phyloP scores from a whole-genome alignment of 2,113 vertebrate genomes.

The Calcarius ornatus region DNA sequence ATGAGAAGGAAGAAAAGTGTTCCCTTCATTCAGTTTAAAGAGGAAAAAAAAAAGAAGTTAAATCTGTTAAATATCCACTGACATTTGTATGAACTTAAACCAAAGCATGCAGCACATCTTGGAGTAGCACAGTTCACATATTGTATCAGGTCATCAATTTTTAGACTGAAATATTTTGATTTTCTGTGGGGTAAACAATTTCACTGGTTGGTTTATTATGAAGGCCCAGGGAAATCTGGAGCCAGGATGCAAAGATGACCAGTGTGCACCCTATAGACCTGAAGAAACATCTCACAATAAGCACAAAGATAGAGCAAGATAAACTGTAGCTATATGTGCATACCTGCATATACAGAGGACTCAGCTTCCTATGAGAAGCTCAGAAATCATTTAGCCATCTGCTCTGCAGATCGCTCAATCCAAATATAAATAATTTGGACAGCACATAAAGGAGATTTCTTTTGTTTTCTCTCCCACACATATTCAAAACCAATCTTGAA shows the following conservation, averaged over 20 bases:
- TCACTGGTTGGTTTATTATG: background rate
- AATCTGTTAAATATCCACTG: slow-evolving; percentile 48
- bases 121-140: background rate
- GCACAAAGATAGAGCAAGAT: background rate
- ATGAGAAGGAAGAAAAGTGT: background rate
- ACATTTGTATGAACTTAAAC: slow-evolving; percentile 35
- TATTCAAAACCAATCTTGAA: slow-evolving; percentile 18
- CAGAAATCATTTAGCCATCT: slow-evolving; percentile 26
- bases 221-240: background rate
- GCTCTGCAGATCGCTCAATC: slow-evolving; percentile 4
- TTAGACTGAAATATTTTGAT: background rate
- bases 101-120: background rate
- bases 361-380: background rate
- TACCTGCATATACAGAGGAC: background rate
- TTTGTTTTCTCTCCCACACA: background rate
- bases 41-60: background rate
- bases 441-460: background rate
- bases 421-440: slow-evolving; percentile 30
- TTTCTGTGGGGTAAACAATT: background rate
- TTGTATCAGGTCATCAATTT: background rate
- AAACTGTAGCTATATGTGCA: background rate
- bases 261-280: background rate
- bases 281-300: background rate
- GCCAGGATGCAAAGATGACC: background rate
- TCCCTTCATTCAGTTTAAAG: background rate